phyloP scores from a whole-genome alignment of 2,888 invertebrate species.

The Agrochola litura region DNA sequence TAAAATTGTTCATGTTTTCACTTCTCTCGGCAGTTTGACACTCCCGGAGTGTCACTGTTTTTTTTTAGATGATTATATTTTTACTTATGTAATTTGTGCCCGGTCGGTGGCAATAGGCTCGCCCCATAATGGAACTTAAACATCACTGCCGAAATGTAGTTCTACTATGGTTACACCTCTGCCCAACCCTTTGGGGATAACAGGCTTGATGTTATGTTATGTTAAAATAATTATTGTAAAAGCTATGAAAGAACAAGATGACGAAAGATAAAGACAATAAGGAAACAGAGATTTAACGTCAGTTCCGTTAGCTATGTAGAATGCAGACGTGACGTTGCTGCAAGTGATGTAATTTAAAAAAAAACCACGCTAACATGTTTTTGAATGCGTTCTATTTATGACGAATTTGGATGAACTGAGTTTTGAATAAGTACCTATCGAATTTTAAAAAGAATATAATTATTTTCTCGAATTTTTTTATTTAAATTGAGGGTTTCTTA shows the following conservation, averaged over 20 bases:
- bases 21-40: too few species aligned
- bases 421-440: conserved; percentile 23
- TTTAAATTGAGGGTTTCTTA: neutral
- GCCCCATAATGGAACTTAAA: too few species aligned
- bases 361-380: conserved; percentile 7
- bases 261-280: conserved; percentile 35
- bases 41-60: too few species aligned
- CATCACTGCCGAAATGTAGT: neutral
- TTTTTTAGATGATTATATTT: too few species aligned
- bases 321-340: conserved; percentile 49
- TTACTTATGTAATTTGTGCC: neutral
- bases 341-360: conserved; percentile 47
- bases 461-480: neutral
- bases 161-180: neutral
- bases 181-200: neutral
- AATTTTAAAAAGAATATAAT: neutral
- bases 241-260: conserved; percentile 32
- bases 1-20: too few species aligned
- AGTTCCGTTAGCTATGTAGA: conserved; percentile 57
- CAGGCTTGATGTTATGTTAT: neutral
- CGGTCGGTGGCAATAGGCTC: too few species aligned
- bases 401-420: neutral
- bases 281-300: conserved; percentile 55
- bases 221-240: neutral
- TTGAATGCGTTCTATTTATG: conserved; percentile 24